These are phyloP conservation scores for Hypotaenidia philippensis DNA, from an alignment of 2,797 vertebrate species.

Conservation along the genomic window DNA sequence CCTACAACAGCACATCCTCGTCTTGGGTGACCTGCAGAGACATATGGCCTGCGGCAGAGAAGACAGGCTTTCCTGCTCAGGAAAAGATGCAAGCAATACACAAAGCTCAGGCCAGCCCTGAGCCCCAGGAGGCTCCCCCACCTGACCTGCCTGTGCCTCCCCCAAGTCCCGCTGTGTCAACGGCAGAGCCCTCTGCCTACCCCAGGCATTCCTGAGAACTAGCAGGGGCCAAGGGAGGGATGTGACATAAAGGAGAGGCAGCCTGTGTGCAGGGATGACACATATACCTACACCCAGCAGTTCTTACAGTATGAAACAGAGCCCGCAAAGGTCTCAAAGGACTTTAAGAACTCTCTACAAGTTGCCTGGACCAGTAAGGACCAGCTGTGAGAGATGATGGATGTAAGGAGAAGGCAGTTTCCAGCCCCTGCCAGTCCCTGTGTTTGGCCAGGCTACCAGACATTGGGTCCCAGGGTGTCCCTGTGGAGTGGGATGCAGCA, in stretches of 20 bases:
- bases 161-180: rapidly evolving
- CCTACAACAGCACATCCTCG: background rate
- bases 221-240: background rate
- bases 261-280: background rate
- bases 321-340: background rate
- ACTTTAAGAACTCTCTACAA: background rate
- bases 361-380: background rate
- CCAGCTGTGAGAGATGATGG: background rate
- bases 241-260: background rate
- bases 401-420: background rate
- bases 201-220: background rate
- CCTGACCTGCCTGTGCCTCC: background rate
- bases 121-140: rapidly evolving
- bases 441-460: background rate
- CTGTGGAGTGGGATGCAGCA: background rate
- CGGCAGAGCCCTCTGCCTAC: background rate
- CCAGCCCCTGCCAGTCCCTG: background rate
- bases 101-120: background rate
- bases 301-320: background rate
- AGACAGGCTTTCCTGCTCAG: background rate
- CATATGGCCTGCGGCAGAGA: rapidly evolving
- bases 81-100: background rate
- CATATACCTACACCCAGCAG: background rate
- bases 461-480: background rate
- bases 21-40: background rate